Conservation (phyloP, 2,113 vertebrate genomes). For the Chiloscyllium plagiosum region DNA sequence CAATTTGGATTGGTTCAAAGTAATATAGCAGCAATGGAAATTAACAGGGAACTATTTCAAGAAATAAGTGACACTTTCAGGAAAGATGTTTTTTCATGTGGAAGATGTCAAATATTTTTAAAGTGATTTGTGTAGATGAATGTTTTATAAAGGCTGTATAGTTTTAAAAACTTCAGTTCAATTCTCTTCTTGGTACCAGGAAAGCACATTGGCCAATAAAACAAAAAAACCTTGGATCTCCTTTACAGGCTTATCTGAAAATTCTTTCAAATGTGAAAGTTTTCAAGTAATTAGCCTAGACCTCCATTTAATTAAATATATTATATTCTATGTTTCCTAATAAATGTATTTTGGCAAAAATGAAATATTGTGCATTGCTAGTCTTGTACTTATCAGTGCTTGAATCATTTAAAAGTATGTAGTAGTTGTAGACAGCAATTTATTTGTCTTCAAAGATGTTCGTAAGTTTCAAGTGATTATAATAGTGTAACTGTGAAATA, state of each 20-base stretch:
- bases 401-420: neutral
- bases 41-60: neutral
- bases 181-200: neutral
- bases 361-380: neutral
- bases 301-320: neutral
- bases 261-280: neutral
- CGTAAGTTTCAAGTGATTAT: neutral
- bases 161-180: neutral
- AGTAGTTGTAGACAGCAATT: neutral
- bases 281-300: neutral
- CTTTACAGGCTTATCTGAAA: neutral
- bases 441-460: neutral
- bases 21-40: neutral
- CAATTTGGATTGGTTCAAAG: neutral
- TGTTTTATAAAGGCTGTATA: neutral
- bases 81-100: neutral
- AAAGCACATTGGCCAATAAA: neutral
- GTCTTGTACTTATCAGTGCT: neutral
- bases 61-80: neutral
- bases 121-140: neutral
- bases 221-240: no score
- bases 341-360: neutral
- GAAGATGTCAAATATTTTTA: neutral
- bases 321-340: neutral
- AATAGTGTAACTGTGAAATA: neutral